These are phyloP conservation scores for Perodicticus potto DNA, from an alignment of 2,797 vertebrate species.

Conservation along the genomic window DNA sequence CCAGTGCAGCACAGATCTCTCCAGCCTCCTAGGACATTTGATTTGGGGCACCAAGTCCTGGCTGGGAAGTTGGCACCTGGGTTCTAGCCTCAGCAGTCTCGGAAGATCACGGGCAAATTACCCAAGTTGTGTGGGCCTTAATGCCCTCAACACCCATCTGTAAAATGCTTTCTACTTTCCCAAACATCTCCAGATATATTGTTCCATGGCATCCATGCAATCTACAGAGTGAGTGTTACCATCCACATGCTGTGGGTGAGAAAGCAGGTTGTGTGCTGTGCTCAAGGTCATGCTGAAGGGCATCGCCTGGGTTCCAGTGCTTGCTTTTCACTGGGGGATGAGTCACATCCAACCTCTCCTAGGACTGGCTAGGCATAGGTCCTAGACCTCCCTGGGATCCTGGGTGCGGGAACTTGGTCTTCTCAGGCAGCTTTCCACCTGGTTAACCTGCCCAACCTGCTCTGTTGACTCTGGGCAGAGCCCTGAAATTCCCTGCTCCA, in stretches of 20 bases:
- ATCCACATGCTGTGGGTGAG: neutral
- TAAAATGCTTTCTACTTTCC: neutral
- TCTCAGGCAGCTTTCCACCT: neutral
- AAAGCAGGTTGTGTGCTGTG: neutral
- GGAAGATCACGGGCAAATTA: neutral
- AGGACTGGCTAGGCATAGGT: neutral
- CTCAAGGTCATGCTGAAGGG: neutral
- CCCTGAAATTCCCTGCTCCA: neutral
- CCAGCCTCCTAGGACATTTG: neutral
- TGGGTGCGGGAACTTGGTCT: neutral
- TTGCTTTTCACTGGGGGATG: neutral
- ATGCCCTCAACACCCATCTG: neutral
- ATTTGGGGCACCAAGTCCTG: neutral
- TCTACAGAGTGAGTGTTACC: accelerated
- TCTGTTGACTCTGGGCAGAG: neutral
- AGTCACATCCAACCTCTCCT: neutral
- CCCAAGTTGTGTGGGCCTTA: neutral
- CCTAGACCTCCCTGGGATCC: neutral
- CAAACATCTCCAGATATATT: neutral
- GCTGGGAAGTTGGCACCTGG: neutral
- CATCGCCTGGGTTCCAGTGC: neutral
- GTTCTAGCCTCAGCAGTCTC: neutral
- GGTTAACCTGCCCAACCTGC: conserved; percentile 52
- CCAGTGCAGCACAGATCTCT: neutral
- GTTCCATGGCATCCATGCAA: too few species aligned